Base-by-base conservation (phyloP, 2,888 invertebrate species). In the Conus canariensis region DNA sequence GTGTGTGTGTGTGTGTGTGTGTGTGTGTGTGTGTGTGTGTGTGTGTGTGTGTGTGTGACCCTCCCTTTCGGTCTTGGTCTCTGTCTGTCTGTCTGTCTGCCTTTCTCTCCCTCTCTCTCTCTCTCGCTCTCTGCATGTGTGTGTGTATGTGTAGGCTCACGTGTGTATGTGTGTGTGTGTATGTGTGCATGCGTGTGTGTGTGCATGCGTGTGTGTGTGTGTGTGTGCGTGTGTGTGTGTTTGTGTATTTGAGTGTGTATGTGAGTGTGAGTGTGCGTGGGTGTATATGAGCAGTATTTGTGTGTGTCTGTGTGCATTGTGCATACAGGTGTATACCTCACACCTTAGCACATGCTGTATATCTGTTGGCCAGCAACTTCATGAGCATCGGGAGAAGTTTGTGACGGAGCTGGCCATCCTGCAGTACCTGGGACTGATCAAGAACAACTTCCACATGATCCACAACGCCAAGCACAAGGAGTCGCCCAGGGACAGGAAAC, bases 371-470 rank as follows among this genome's bases (percentile, higher is more conserved):
- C 85, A 86, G 86, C 30, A 64, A 19, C 92, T 94, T 59, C 88
- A 90, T 25, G 88, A 91, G 22, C 87, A 94, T 12, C 94, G 91
- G 88, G 22, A 91, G 14, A 88, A 89, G 80, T 95, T 95, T 93
- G 91, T 95, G 19, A 94, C 95, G 56, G 95, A 95, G 92, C 91
- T 91, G 74, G 94, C 92, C n/a, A 94, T 95, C 30, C 94, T 93
- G 60, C 95, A 95, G 88, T 95, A 95, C 90, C 92, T 95, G 87
- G 95, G 95, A 6, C 92, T 95, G 19, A 94, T 95, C 19, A 94
- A 93, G 87, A 95, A 95, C 92, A 95, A 95, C 92, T 94, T 95
- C 82, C 90, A 90, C 64, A 92, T 93, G 91, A 94, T 95, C n/a
- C 91, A 94, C 58, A 92, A 90, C 22, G 91, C 92, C 58, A 94